Evolutionary conservation across 2,113 vertebrate species (phyloP), one percentile per base, ranked within the genome.

Genomic region (Petrocephalus zakoni): DNA sequence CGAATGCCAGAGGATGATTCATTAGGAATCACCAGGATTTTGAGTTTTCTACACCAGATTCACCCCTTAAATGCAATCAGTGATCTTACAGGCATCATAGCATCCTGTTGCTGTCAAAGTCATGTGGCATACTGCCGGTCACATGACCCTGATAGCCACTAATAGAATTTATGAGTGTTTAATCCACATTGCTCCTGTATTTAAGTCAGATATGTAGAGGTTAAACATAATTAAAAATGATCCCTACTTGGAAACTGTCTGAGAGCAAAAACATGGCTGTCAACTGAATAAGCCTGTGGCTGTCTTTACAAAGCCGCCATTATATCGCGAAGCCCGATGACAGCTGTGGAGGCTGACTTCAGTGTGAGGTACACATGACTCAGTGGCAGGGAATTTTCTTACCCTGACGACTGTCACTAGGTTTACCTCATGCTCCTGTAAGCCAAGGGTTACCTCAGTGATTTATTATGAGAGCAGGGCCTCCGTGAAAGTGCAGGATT

Each of bases 371-470:
- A 25, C 37, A 47, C 37, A 15, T 47, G 22, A 88, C 52, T 84
- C 37, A 58, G 75, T 29, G 52, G 9, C 22, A 81, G 53, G 52
- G 72, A 88, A 88, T 55, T 81, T 82, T 22, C 51, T 8, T 29
- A 29, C 10, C 15, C 51, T 82, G 17, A 81, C n/a, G 75, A 42
- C 29, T 11, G 51, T 34, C 11, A 10, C 51, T 68, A 81, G 34
- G 19, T 37, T 22, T 90, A 87, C 53, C 56, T 56, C 68, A 61
- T 47, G 0, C 9, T 72, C 11, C 0, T 29, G 90, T 85, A 89
- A 89, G 87, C 88, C 87, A 89, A 85, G 55, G 5, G 75, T 91
- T 88, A 90, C 68, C 89, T 93, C 91, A 89, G 13, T 2, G 4
- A 72, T 88, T 8, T 89, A 25, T 25, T 86, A 87, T 17, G 87